phyloP scores from a whole-genome alignment of 2,888 invertebrate genomes.

The Amblyteles armatorius region DNA sequence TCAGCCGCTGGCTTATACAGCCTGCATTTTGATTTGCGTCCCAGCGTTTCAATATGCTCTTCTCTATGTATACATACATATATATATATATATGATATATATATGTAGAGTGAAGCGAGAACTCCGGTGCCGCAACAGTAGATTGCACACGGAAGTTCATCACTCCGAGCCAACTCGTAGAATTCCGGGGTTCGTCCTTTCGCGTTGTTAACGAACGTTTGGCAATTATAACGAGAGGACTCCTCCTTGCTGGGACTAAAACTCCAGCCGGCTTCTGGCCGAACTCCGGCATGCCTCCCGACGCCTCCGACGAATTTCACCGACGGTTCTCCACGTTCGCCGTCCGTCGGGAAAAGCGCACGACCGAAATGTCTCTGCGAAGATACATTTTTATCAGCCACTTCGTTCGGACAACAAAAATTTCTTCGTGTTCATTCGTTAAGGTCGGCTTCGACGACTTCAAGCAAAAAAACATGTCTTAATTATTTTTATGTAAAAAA shows the following conservation, averaged over 20 bases:
- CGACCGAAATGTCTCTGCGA: not conserved
- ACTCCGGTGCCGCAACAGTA: conserved; percentile 13
- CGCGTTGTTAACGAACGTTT: conserved; percentile 62
- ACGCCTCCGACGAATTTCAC: conserved; percentile 13
- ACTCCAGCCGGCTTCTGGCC: not conserved
- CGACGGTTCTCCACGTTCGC: conserved; percentile 55
- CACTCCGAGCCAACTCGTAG: conserved; percentile 33
- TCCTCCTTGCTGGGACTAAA: conserved; percentile 1
- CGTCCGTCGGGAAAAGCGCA: conserved; percentile 46
- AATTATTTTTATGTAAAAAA: not conserved
- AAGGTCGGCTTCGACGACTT: not conserved
- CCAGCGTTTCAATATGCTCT: conserved; percentile 75
- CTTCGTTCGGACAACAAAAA: not conserved
- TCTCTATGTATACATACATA: not conserved
- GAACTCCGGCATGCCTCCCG: not conserved
- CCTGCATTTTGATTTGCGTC: conserved; percentile 83
- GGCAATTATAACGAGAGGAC: conserved; percentile 61
- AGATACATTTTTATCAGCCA: not conserved
- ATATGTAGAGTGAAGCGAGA: not conserved
- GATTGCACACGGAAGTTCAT: conserved; percentile 64
- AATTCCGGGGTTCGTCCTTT: conserved; percentile 32
- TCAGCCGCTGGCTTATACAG: conserved; percentile 65
- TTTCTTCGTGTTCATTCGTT: not conserved
- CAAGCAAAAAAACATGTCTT: not conserved
- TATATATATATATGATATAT: not conserved